Evolutionary conservation across 2,797 vertebrate species (phyloP).

Genomic region (Discoglossus pictus): DNA sequence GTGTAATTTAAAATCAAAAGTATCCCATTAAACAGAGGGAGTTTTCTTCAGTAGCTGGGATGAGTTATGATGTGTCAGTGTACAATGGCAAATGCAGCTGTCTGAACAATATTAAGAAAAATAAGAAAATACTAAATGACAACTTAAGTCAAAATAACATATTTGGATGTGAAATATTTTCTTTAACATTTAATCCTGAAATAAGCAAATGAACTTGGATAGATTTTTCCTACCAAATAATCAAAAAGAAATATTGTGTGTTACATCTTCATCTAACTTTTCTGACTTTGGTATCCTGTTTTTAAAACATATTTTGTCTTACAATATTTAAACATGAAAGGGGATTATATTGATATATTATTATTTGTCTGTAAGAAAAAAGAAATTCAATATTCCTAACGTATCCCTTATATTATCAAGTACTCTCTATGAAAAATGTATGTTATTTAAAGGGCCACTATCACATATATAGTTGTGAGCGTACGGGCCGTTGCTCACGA

Average conservation of each 20-base stretch:
- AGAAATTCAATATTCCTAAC: too few relatives aligned
- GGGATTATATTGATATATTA: too few relatives aligned
- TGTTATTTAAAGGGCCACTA: too few relatives aligned
- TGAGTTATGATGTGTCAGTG: slow-evolving; percentile 75
- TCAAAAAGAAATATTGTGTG: slow-evolving; percentile 13
- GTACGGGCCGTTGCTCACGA: too few relatives aligned
- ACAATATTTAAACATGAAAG: too few relatives aligned
- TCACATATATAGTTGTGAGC: too few relatives aligned
- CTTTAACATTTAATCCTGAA: slow-evolving; percentile 39
- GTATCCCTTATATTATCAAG: too few relatives aligned
- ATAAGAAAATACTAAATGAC: slow-evolving; percentile 59
- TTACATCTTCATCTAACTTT: slow-evolving; percentile 4
- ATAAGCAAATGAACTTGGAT: slow-evolving; percentile 13
- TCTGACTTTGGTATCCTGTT: too few relatives aligned
- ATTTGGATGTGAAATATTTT: slow-evolving; percentile 41
- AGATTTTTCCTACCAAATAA: slow-evolving; percentile 13
- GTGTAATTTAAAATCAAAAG: slow-evolving; percentile 76
- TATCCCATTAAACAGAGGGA: slow-evolving; percentile 68
- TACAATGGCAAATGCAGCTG: slow-evolving; percentile 74
- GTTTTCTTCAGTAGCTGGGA: slow-evolving; percentile 70
- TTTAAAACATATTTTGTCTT: too few relatives aligned
- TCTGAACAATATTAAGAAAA: slow-evolving; percentile 59
- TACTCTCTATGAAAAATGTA: too few relatives aligned
- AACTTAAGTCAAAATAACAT: slow-evolving; percentile 62
- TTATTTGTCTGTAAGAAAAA: too few relatives aligned